phyloP scores from a whole-genome alignment of 2,888 invertebrate species.

The Dendrolimus pini region DNA sequence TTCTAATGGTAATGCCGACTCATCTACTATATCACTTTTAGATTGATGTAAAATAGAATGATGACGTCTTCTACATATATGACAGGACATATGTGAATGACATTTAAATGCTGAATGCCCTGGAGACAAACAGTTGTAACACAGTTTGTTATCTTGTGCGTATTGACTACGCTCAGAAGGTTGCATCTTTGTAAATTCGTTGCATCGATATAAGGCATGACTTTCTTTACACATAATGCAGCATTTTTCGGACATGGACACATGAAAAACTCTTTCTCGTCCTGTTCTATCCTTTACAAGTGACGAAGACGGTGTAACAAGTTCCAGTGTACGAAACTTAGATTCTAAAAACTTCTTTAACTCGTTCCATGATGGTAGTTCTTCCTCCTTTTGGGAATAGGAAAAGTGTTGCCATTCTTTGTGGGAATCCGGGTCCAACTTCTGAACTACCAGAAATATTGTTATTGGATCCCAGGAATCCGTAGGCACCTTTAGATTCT shows the following conservation, averaged over 20 bases:
- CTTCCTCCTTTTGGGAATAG: not conserved
- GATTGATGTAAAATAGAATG: too few species aligned
- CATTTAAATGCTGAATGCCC: too few species aligned
- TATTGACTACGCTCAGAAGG: too few species aligned
- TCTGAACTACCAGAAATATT: not conserved
- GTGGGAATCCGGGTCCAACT: not conserved
- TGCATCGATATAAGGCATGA: too few species aligned
- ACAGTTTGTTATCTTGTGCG: too few species aligned
- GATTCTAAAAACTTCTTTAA: not conserved
- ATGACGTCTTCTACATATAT: too few species aligned
- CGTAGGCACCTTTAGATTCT: not conserved
- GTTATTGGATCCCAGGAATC: too few species aligned
- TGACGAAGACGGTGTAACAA: not conserved
- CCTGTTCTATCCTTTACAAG: not conserved
- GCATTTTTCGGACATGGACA: not conserved
- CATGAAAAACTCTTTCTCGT: not conserved
- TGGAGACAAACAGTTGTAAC: too few species aligned
- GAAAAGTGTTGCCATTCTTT: not conserved
- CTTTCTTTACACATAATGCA: not conserved
- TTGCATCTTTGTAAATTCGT: too few species aligned
- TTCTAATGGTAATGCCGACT: too few species aligned
- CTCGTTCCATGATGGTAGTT: not conserved
- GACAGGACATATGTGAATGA: too few species aligned
- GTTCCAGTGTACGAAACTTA: not conserved
- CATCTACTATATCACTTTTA: too few species aligned